Base-by-base conservation (phyloP, 2,797 vertebrate genomes). In the Acridotheres tristis region DNA sequence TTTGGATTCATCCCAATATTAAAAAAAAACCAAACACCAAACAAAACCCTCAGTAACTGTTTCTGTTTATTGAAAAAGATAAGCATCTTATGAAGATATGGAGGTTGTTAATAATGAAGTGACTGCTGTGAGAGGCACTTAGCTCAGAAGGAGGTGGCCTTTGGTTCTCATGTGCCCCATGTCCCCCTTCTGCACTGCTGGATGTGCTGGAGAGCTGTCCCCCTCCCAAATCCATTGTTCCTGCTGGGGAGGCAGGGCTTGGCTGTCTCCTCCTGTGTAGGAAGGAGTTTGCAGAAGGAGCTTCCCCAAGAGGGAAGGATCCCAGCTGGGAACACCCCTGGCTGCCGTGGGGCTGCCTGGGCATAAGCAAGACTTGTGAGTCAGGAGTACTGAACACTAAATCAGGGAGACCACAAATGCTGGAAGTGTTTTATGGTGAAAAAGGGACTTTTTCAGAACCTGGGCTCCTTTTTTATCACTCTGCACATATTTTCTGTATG, bases 51-150 rank as follows among this genome's bases (percentile, higher is more conserved):
- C 32, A 73, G 40, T 59, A 68, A 57, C 25, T 55, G 11, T 63
- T 90, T 77, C 17, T 72, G 23, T 71, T 96, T 96, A 92, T 94
- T 97, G 66, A 85, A 92, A 88, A 78, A 89, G 89, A 93, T 88
- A 93, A 90, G n/a, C 77, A 79, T 67, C 72, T 80, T 74, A 42
- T 16, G 47, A 78, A 47, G 79, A 45, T 67, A 73, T 77, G 73
- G 50, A 63, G 74, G 74, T 68, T 1, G 12, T 88, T 89, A 88
- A 45, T 82, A 94, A 61, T 11, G 32, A 82, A 88, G 78, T 86
- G 76, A 53, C 14, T 47, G 22, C 14, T 66, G 62, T 77, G 75
- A 81, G 76, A 75, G 36, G 43, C 3, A 25, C 57, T 74, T 42
- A 55, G 8, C 16, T 58, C 14, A n/a, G 79, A n/a, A 72, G 45